Evolutionary conservation across 30 jellyfish, hydroid and myxozoan genomes (phyloP).

Genomic region (Sanderia malayensis): DNA sequence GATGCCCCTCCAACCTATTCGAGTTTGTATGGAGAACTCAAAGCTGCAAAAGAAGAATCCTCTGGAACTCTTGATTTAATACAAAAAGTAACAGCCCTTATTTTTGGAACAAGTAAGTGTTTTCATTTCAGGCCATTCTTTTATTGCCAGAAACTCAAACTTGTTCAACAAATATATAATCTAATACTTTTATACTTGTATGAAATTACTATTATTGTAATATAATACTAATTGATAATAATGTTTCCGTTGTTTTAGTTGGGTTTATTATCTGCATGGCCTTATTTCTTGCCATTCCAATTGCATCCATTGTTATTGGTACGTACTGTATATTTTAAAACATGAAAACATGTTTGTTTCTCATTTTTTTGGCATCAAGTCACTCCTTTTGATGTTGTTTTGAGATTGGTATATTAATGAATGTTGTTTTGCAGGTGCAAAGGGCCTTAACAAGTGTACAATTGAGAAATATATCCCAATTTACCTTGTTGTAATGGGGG

Average conservation of each 20-base stretch:
- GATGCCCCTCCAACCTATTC: constrained; percentile 91
- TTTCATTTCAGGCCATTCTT: too few species aligned
- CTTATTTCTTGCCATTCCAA: constrained; percentile 77
- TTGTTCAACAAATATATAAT: too few species aligned
- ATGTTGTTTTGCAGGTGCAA: constrained; percentile 82
- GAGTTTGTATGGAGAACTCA: constrained; percentile 84
- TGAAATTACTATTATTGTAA: too few species aligned
- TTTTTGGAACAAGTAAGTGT: constrained; percentile 72
- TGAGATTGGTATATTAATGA: not conserved
- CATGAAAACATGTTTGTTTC: not conserved
- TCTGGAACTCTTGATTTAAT: constrained; percentile 65
- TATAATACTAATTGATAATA: too few species aligned
- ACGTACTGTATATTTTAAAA: constrained; percentile 10
- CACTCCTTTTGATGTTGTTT: not conserved
- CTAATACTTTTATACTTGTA: too few species aligned
- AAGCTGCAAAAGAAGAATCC: constrained; percentile 79
- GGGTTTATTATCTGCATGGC: constrained; percentile 83
- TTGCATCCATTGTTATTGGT: constrained; percentile 88
- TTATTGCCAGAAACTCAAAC: too few species aligned
- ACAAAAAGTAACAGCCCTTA: constrained; percentile 33
- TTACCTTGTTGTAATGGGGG: constrained; percentile 83
- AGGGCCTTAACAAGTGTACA: constrained; percentile 72
- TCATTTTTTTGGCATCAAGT: not conserved
- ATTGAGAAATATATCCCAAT: constrained; percentile 69
- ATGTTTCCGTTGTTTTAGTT: constrained; percentile 47